Conservation (phyloP, 1,140 invertebrate species). For the Radopholus similis region DNA sequence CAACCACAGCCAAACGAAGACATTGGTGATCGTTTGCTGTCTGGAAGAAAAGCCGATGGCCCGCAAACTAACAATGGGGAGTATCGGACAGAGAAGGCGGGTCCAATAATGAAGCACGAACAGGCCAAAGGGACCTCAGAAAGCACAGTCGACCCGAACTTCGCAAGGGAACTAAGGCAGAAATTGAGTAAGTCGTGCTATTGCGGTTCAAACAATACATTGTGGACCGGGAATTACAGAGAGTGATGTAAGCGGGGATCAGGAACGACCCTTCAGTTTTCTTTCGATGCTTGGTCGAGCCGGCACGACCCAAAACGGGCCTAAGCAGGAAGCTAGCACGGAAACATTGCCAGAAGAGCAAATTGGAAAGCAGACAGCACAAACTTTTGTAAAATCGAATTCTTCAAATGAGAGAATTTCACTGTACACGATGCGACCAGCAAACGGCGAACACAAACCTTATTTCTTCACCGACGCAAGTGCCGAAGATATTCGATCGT, state of each 20-base stretch:
- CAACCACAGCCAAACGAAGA: too few relatives aligned
- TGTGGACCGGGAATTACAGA: constrained; percentile 33
- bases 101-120: too few relatives aligned
- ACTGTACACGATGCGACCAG: background rate
- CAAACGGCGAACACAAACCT: background rate
- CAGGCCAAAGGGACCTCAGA: too few relatives aligned
- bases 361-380: background rate
- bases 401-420: background rate
- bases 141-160: too few relatives aligned
- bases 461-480: background rate
- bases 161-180: too few relatives aligned
- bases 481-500: background rate
- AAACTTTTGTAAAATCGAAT: background rate
- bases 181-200: too few relatives aligned
- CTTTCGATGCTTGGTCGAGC: background rate
- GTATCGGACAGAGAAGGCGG: too few relatives aligned
- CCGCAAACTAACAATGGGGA: too few relatives aligned
- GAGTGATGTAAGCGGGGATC: background rate
- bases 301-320: too few relatives aligned
- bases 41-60: too few relatives aligned
- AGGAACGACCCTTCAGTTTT: constrained; percentile 3
- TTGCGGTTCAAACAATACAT: too few relatives aligned
- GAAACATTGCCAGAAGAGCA: background rate
- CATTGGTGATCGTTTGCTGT: too few relatives aligned
- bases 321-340: background rate